A percentile compares a stretch with the other conserved stretches of the same genome.
Conservation (phyloP, 2,888 invertebrate genomes). For the Trachelus troglodyta region DNA sequence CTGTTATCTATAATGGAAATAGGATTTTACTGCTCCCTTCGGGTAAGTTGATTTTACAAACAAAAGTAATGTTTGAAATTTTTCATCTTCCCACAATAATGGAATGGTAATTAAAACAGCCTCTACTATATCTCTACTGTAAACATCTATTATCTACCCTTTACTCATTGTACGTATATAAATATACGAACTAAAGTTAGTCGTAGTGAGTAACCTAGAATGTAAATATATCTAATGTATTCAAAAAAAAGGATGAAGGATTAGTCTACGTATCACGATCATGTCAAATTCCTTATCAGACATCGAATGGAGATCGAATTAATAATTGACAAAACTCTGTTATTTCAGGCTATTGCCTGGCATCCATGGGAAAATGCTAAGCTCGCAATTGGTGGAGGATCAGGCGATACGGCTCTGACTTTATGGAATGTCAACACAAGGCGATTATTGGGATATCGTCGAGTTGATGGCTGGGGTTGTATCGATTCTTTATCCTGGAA, state of each 20-base stretch:
- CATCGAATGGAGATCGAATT: not conserved
- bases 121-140: too few relatives aligned
- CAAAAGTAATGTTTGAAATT: not conserved
- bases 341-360: constrained; percentile 51
- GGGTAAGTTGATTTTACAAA: not conserved
- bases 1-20: constrained; percentile 29
- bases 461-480: constrained; percentile 33
- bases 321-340: not conserved
- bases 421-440: constrained; percentile 49
- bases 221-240: not conserved
- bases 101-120: not conserved
- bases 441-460: constrained; percentile 35
- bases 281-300: not conserved
- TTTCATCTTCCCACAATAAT: not conserved
- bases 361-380: constrained; percentile 47
- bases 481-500: constrained; percentile 51
- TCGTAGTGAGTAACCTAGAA: not conserved
- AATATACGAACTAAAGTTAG: not conserved
- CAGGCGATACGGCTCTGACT: constrained; percentile 42
- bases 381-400: constrained; percentile 52
- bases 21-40: not conserved
- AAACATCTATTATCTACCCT: not conserved
- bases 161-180: not conserved
- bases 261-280: not conserved
- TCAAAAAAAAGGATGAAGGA: not conserved